A percentile compares a stretch with the other conserved stretches of the same genome.
phyloP scores from a whole-genome alignment of 2,888 invertebrate species.

The Agrochola macilenta region DNA sequence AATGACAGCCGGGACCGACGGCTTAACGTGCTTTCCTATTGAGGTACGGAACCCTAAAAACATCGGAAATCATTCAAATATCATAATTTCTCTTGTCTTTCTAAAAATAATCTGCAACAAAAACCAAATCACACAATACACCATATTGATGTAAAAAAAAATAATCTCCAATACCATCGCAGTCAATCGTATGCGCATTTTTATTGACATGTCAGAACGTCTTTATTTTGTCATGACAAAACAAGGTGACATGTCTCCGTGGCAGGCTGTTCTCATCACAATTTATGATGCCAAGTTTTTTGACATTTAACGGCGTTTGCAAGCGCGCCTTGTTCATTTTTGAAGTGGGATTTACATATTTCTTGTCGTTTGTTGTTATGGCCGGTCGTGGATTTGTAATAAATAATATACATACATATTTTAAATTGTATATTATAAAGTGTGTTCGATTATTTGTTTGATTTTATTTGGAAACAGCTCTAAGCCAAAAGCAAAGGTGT shows the following conservation, averaged over 20 bases:
- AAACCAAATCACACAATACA: slow-evolving; percentile 23
- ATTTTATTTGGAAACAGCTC: background rate
- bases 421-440: too few species aligned
- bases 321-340: slow-evolving; percentile 24
- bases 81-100: background rate
- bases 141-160: slow-evolving; percentile 24
- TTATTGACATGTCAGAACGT: slow-evolving; percentile 55
- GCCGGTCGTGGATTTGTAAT: slow-evolving; percentile 13
- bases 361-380: slow-evolving; percentile 14
- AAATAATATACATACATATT: too few species aligned
- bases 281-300: slow-evolving; percentile 57
- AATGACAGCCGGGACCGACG: too few species aligned
- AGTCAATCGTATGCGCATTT: slow-evolving; percentile 53
- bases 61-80: slow-evolving; percentile 1
- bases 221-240: slow-evolving; percentile 51
- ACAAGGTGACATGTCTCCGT: slow-evolving; percentile 41
- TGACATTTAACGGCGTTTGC: slow-evolving; percentile 35
- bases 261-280: slow-evolving; percentile 29
- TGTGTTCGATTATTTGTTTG: background rate
- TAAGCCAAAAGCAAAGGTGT: background rate
- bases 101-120: slow-evolving; percentile 6
- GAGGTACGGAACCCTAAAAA: background rate
- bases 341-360: slow-evolving; percentile 22
- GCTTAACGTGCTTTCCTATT: too few species aligned
- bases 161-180: background rate